Conservation (phyloP, 92 coral and sea anemone species). For the Porites cylindrica region DNA sequence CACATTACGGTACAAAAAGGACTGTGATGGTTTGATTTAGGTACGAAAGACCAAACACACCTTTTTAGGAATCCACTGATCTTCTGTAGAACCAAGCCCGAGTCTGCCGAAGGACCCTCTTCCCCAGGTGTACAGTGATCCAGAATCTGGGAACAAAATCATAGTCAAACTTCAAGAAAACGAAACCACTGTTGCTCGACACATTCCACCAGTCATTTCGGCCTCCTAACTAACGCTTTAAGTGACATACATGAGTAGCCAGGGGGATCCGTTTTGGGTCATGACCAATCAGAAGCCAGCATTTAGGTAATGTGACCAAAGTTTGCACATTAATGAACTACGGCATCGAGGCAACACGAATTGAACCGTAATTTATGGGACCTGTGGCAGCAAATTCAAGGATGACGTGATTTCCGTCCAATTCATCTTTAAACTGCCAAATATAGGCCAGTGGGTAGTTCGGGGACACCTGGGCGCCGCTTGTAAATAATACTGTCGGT, state of each 20-base stretch:
- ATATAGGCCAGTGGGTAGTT: background rate
- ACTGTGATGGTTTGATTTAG: background rate
- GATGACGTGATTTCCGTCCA: slow-evolving; percentile 28
- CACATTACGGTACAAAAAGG: background rate
- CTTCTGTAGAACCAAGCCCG: slow-evolving; percentile 59
- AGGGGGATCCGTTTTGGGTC: too few species aligned
- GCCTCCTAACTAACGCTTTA: background rate
- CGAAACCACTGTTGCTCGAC: background rate
- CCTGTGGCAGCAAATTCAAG: slow-evolving; percentile 33
- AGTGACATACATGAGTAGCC: too few species aligned
- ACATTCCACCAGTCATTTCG: background rate
- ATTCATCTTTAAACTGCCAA: slow-evolving; percentile 32
- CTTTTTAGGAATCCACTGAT: slow-evolving; percentile 79
- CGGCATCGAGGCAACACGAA: too few species aligned
- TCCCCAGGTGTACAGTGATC: slow-evolving; percentile 85
- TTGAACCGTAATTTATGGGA: slow-evolving; percentile 37
- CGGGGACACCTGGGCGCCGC: background rate
- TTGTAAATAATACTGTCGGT: background rate
- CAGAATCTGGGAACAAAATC: slow-evolving; percentile 52
- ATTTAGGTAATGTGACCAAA: too few species aligned
- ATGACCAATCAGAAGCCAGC: too few species aligned
- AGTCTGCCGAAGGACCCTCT: slow-evolving; percentile 87
- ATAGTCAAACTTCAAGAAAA: too few species aligned
- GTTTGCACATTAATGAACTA: too few species aligned
- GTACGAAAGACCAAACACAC: slow-evolving; percentile 26